A percentile compares a stretch with the other conserved stretches of the same genome.
phyloP scores from a whole-genome alignment of 2,797 vertebrate genomes.

The Phataginus tricuspis region DNA sequence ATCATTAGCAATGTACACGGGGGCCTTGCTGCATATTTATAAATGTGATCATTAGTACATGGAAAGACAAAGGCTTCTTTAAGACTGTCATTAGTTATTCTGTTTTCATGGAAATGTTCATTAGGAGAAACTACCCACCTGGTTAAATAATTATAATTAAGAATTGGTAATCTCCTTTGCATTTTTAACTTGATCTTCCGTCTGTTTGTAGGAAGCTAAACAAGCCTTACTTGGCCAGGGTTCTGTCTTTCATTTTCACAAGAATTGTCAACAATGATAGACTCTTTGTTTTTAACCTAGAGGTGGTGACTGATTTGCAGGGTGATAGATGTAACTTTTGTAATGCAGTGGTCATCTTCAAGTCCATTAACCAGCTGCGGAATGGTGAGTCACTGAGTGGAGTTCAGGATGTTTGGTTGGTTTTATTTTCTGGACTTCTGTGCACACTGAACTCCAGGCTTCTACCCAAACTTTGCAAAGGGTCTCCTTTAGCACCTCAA shows the following conservation, averaged over 20 bases:
- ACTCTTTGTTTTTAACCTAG: constrained; percentile 78
- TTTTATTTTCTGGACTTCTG: constrained; percentile 63
- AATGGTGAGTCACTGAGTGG: constrained; percentile 62
- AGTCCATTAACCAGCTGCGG: constrained; percentile 73
- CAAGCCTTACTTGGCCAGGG: constrained; percentile 80
- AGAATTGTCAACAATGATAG: constrained; percentile 78
- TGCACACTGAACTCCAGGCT: background rate
- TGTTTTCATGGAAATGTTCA: constrained; percentile 91
- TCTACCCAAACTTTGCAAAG: constrained; percentile 10
- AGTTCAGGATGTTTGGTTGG: constrained; percentile 42
- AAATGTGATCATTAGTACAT: constrained; percentile 91
- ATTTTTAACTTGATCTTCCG: constrained; percentile 86
- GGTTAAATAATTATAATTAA: constrained; percentile 92
- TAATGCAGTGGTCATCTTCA: constrained; percentile 76
- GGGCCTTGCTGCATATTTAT: constrained; percentile 90
- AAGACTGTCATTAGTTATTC: constrained; percentile 91
- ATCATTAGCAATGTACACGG: constrained; percentile 91
- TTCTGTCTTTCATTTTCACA: constrained; percentile 77
- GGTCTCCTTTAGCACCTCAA: background rate
- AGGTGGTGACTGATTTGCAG: constrained; percentile 78
- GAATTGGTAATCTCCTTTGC: constrained; percentile 88
- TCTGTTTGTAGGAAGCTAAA: constrained; percentile 77
- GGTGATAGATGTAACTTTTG: constrained; percentile 59
- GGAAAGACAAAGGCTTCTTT: constrained; percentile 90
- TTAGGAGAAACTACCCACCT: constrained; percentile 91